Base-by-base conservation (phyloP, 2,888 invertebrate species). In the Lacanobia wlatinum region DNA sequence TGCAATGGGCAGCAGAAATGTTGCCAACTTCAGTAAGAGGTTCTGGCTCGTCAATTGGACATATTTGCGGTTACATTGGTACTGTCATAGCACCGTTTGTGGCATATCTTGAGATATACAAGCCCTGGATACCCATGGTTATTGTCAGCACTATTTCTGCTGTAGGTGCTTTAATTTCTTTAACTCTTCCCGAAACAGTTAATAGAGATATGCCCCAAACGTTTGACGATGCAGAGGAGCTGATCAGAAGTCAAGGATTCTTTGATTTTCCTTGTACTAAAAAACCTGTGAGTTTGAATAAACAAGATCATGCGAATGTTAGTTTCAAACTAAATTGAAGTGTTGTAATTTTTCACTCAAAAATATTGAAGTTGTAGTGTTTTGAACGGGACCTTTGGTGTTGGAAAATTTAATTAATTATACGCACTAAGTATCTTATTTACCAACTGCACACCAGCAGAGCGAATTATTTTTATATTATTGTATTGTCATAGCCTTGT, bases 1-100 rank as follows among this genome's bases (percentile, higher is more conserved):
- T 92, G 75, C 94, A 94, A 64, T 94, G 94, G 95, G 86, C 90
- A 16, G 92, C 94, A 5, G 94, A 95, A 77, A 79, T 94, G 61
- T 76, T 95, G n/a, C 94, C 95, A 0, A 93, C 94, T 0, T 80
- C 92, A 2, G 92, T 94, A 0, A 87, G 95, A 80, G 94, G 93
- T 7, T 89, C 92, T 16, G 94, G 92, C 4, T 78, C 89, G 16
- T 90, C 93, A 5, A 84, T 93, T n/a, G 86, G 90, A 43, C 94
- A 94, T 72, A 92, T 92, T 53, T 93, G 91, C 71, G 92, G 92
- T 12, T 92, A 90, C 50, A 48, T 92, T 8, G 92, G 90, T 2
- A 92, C 89, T 10, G 89, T 93, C 4, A 85, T 94, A 78, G 92
- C 94, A 0, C 94, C 94, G 7, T 94, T 93, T 77, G 89, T 96